These are phyloP conservation scores for Bradypus variegatus DNA, from an alignment of 2,797 vertebrate genomes.

Conservation along the genomic window DNA sequence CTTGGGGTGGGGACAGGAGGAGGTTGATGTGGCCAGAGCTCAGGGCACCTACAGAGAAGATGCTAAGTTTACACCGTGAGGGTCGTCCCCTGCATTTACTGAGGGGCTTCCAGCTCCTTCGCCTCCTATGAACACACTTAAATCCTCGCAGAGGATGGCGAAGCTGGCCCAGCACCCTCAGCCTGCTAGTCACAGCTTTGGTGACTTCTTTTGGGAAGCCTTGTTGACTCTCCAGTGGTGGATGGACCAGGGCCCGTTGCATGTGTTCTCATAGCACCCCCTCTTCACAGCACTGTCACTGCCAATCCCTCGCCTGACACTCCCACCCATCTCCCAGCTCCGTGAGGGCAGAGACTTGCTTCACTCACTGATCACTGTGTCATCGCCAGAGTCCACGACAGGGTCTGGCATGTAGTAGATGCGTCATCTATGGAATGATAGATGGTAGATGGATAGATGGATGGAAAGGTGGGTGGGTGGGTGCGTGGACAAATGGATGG, in stretches of 20 bases:
- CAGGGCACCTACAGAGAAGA: background rate
- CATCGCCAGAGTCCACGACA: background rate
- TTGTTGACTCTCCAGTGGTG: too few species aligned
- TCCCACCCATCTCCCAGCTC: background rate
- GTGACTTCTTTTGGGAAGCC: background rate
- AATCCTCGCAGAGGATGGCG: too few species aligned
- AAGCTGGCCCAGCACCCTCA: background rate
- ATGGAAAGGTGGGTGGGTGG: background rate
- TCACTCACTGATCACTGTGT: background rate
- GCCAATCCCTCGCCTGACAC: background rate
- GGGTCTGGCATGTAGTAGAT: background rate
- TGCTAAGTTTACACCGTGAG: accelerated
- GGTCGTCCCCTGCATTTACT: background rate
- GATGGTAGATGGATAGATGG: background rate
- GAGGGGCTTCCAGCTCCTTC: background rate
- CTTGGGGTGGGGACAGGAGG: background rate
- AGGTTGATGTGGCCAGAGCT: too few species aligned
- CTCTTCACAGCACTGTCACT: too few species aligned
- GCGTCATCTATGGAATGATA: background rate
- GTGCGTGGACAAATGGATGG: too few species aligned
- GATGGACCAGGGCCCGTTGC: background rate
- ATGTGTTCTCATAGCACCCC: background rate
- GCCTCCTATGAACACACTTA: background rate
- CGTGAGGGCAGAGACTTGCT: background rate
- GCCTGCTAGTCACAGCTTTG: background rate